A percentile compares a stretch with the other conserved stretches of the same genome.
These are phyloP conservation scores for Rhinella marina DNA, from an alignment of 2,797 vertebrate genomes.

Conservation along the genomic window DNA sequence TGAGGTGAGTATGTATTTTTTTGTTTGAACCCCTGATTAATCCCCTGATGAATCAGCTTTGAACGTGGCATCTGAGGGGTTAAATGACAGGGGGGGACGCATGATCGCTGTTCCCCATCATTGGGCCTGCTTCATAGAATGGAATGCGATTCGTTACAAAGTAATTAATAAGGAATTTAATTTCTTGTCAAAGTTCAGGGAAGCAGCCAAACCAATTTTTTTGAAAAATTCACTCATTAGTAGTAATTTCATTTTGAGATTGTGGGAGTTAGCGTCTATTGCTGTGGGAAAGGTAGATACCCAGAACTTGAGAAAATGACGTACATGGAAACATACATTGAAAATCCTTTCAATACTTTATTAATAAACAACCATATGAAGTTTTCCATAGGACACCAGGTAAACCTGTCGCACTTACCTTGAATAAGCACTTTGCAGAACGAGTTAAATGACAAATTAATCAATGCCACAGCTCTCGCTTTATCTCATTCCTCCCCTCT, in stretches of 20 bases:
- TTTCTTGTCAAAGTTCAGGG: too few relatives aligned
- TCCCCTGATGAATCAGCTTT: too few relatives aligned
- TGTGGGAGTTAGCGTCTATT: not conserved
- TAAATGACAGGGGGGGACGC: too few relatives aligned
- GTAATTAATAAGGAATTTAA: too few relatives aligned
- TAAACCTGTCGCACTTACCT: not conserved
- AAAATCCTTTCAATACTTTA: not conserved
- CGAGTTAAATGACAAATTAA: constrained; percentile 11
- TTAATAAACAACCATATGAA: not conserved
- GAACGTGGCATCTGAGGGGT: too few relatives aligned
- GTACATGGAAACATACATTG: not conserved
- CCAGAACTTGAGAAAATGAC: not conserved
- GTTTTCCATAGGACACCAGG: not conserved
- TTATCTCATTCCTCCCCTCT: not conserved
- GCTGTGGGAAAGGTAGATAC: not conserved
- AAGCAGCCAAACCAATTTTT: too few relatives aligned
- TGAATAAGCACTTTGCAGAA: not conserved
- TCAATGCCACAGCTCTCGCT: not conserved
- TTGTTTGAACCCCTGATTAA: too few relatives aligned
- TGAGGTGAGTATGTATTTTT: too few relatives aligned
- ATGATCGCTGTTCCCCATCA: too few relatives aligned
- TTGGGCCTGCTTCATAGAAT: too few relatives aligned
- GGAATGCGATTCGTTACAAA: too few relatives aligned
- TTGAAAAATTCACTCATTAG: too few relatives aligned
- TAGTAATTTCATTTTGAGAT: not conserved